Evolutionary conservation across 1,140 invertebrate genomes (phyloP), one percentile per base, ranked within the genome.

Genomic region (Trachelipus rathkii): DNA sequence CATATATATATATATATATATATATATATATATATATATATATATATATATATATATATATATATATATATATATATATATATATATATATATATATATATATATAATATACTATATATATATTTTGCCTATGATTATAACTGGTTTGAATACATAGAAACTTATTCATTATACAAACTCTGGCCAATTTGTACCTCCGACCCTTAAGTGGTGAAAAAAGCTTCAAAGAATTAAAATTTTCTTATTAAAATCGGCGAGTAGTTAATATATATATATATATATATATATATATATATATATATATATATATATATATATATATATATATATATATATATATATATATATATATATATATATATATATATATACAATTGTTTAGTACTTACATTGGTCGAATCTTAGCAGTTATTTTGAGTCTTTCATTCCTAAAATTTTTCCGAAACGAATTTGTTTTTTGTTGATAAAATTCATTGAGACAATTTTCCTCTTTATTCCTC

Each of bases 251-350:
- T 50, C 9, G 15, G 15, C 9, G 15, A 50, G 46, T 9, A 10
- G 15, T 15, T 50, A 9, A 60, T 15, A 19, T 60, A 60, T 19
- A 60, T 19, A 19, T 19, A 15, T 60, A 60, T 19, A 60, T 19
- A 60, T 19, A 60, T 19, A 60, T 19, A 60, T 19, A 60, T 19
- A 60, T 19, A 60, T 60, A 60, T 19, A 60, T 60, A 60, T 60
- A 60, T 60, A 60, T 60, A 60, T 60, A 60, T 60, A 60, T 60
- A 60, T 60, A 60, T 60, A 60, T 60, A 60, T 60, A 60, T 60
- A 60, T 60, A 60, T 60, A 60, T 60, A 60, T 60, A 60, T 60
- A 60, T 60, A 60, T 60, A 60, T 60, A 60, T 60, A 60, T 60
- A 60, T 33, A 15, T 60, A 60, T 13, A 15, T 60, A 60, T 60